Percentiles rank a stretch among this genome's conserved stretches.
phyloP scores from a whole-genome alignment of 2,797 vertebrate species.

The Echiichthys vipera region DNA sequence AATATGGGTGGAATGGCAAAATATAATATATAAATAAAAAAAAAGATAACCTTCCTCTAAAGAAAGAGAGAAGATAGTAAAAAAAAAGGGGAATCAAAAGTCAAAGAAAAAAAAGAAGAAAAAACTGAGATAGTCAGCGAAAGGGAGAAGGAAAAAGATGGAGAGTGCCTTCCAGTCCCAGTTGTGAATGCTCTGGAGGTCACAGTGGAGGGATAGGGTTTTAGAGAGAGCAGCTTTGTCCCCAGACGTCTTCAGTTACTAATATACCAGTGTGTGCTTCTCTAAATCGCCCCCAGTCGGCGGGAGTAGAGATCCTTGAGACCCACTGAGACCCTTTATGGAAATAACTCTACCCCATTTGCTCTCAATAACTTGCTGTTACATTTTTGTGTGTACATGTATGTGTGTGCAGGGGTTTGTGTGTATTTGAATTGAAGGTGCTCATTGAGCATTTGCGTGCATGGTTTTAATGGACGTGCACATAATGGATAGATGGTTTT shows the following conservation, averaged over 20 bases:
- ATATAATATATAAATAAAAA: conserved; percentile 13
- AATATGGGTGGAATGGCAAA: conserved; percentile 59
- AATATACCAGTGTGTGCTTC: conserved; percentile 80
- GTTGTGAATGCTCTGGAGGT: conserved; percentile 79
- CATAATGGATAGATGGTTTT: conserved; percentile 79
- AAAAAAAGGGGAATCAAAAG: conserved; percentile 44
- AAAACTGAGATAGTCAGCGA: conserved; percentile 63
- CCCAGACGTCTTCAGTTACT: conserved; percentile 84
- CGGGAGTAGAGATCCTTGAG: conserved; percentile 76
- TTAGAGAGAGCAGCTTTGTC: conserved; percentile 74
- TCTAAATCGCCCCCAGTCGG: conserved; percentile 84
- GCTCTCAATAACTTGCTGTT: conserved; percentile 75
- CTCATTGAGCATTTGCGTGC: conserved; percentile 66
- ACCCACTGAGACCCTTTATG: conserved; percentile 85
- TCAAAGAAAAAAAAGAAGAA: conserved; percentile 59
- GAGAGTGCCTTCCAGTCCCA: conserved; percentile 66
- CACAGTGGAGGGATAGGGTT: conserved; percentile 74
- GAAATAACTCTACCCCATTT: conserved; percentile 87
- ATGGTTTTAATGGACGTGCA: conserved; percentile 71
- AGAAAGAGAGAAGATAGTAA: conserved; percentile 31
- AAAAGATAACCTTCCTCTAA: conserved; percentile 43
- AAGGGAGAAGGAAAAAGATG: conserved; percentile 64
- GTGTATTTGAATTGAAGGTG: conserved; percentile 56
- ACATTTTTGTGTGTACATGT: conserved; percentile 41
- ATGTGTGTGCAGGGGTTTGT: conserved; percentile 33